A percentile compares a stretch with the other conserved stretches of the same genome.
Conservation (phyloP, 2,113 vertebrate species). For the Todiramphus saurophagus region DNA sequence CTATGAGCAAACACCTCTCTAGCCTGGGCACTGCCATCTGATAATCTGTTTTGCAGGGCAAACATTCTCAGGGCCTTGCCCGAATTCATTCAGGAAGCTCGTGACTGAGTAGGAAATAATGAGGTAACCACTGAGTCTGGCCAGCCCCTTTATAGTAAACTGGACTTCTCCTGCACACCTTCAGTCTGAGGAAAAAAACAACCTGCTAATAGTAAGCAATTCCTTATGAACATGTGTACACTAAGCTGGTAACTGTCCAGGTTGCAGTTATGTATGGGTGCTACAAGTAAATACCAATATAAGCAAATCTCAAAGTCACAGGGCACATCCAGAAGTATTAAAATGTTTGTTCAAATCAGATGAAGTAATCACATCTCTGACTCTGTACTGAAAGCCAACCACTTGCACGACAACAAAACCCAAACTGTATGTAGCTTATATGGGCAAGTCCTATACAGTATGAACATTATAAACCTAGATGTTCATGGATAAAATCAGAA, state of each 20-base stretch:
- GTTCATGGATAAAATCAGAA: neutral
- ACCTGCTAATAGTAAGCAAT: neutral
- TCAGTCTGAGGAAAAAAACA: neutral
- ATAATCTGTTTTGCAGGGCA: neutral
- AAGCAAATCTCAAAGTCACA: neutral
- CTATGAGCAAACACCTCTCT: neutral
- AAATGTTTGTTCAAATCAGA: neutral
- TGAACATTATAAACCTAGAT: neutral
- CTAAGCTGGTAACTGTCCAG: neutral
- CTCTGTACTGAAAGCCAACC: neutral
- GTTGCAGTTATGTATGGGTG: neutral
- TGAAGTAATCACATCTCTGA: neutral
- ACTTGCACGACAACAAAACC: neutral
- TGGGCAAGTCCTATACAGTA: neutral
- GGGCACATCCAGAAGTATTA: neutral
- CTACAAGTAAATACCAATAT: neutral
- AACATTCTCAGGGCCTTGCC: neutral
- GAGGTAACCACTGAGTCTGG: neutral
- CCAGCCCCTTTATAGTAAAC: neutral
- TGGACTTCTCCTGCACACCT: neutral
- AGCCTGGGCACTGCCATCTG: neutral
- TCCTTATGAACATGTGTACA: neutral
- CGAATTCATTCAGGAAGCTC: neutral
- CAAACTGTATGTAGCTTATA: neutral
- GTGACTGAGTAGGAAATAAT: neutral